Percentiles rank a stretch among this genome's conserved stretches.
phyloP scores from a whole-genome alignment of 2,888 invertebrate species.

The Troilus luridus region DNA sequence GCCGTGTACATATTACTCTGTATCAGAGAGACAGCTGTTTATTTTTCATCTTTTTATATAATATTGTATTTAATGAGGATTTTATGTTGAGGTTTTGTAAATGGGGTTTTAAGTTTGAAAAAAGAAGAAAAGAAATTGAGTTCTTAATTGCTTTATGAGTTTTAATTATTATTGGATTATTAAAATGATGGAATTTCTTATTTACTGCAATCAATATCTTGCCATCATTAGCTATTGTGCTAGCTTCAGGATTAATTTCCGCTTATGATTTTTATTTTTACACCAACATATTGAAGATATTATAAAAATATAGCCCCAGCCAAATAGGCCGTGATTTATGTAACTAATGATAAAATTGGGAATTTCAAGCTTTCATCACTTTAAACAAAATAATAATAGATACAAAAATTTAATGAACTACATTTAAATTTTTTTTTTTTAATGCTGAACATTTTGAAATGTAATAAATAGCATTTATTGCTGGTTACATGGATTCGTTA shows the following conservation, averaged over 20 bases:
- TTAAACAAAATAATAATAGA: too few relatives aligned
- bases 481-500: too few relatives aligned
- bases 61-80: not conserved
- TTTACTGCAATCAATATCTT: not conserved
- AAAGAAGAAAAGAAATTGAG: not conserved
- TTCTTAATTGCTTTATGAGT: not conserved
- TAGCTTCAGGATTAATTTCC: not conserved
- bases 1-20: conserved; percentile 1
- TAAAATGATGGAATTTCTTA: not conserved
- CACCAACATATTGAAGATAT: not conserved
- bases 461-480: too few relatives aligned
- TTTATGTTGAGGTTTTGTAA: not conserved
- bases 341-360: not conserved
- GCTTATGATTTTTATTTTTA: not conserved
- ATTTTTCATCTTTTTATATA: not conserved
- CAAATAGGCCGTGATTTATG: not conserved
- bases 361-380: too few relatives aligned
- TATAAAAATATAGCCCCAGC: not conserved
- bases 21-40: conserved; percentile 15
- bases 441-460: too few relatives aligned
- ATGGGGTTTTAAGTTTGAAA: not conserved
- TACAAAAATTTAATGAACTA: too few relatives aligned
- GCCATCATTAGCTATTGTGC: not conserved
- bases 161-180: not conserved
- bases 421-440: too few relatives aligned